Base-by-base conservation (phyloP, 2,797 vertebrate species). In the Premnoplex brunnescens region DNA sequence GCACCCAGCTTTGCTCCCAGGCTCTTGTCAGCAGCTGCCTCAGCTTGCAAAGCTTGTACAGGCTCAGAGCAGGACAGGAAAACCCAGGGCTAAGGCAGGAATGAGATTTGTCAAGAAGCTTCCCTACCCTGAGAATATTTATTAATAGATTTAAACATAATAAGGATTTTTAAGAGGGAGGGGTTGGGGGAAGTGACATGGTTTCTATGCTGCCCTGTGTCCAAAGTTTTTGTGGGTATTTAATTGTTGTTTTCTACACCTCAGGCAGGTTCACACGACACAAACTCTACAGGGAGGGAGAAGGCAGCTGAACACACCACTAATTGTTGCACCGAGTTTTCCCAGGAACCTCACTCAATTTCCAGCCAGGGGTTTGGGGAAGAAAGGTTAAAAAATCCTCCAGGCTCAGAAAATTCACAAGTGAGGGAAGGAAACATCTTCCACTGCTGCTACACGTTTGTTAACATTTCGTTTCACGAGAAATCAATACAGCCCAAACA, bases 391-490 rank as follows among this genome's bases (percentile, higher is more conserved):
- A 81, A 82, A 93, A 92, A 51, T n/a, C 63, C 59, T 90, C 39
- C 3, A 28, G 59, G 74, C 66, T 74, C 63, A 73, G 67, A 84
- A 91, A 85, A 86, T 28, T 28, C 51, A 71, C 62, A 66, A 67
- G 66, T 1, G 8, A 90, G 69, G 60, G 73, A 82, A 84, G 16
- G 41, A 81, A 91, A 63, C 59, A 19, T 30, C 55, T 90, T 76
- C 76, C 59, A 27, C 63, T 84, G 44, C 46, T 75, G 28, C 46
- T 63, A 81, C 58, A 79, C 28, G 14, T 84, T 86, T 76, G 83
- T 84, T 88, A 94, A 72, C 74, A 56, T 90, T 90, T 91, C 55
- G 48, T 86, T 90, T 79, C 83, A 76, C 55, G 71, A 63, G 56
- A 82, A 79, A 95, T 94, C 94, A 71, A 85, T 79, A 39, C 34